These are phyloP conservation scores for Ptilorrhoa leucosticta DNA, from an alignment of 2,113 vertebrate species.

Conservation along the genomic window DNA sequence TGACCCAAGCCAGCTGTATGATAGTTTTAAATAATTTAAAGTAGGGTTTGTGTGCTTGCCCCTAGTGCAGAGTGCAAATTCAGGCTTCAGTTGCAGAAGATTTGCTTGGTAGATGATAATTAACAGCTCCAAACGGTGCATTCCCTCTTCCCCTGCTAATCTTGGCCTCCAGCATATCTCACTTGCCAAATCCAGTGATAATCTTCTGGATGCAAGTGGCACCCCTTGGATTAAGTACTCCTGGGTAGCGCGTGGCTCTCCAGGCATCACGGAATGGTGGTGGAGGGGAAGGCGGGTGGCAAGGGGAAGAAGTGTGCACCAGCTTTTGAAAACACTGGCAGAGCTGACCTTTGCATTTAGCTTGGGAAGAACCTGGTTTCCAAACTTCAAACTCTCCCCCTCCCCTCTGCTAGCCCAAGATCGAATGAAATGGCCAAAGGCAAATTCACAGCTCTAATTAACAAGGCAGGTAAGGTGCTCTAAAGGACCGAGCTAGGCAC, in stretches of 20 bases:
- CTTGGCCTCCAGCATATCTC: background rate
- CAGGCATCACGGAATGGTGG: rapidly evolving
- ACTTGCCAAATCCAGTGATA: background rate
- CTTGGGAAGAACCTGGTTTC: background rate
- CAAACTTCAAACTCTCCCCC: background rate
- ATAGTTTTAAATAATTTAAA: background rate
- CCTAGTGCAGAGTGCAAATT: background rate
- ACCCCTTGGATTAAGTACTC: background rate
- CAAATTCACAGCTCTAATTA: background rate
- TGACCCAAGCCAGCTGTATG: background rate
- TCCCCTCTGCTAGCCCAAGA: background rate
- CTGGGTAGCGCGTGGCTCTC: background rate
- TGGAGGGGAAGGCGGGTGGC: background rate
- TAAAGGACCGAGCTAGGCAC: background rate
- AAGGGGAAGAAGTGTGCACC: background rate
- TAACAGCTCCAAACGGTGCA: background rate
- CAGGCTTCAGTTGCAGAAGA: background rate
- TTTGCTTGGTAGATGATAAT: background rate
- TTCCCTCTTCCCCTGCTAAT: background rate
- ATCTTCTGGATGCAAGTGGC: background rate
- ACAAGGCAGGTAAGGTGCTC: background rate
- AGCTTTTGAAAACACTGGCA: background rate
- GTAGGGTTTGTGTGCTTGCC: background rate
- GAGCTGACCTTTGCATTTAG: background rate
- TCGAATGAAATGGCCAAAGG: background rate